A percentile compares a stretch with the other conserved stretches of the same genome.
Evolutionary conservation across 2,113 vertebrate genomes (phyloP).

Genomic region (Petaurus breviceps): DNA sequence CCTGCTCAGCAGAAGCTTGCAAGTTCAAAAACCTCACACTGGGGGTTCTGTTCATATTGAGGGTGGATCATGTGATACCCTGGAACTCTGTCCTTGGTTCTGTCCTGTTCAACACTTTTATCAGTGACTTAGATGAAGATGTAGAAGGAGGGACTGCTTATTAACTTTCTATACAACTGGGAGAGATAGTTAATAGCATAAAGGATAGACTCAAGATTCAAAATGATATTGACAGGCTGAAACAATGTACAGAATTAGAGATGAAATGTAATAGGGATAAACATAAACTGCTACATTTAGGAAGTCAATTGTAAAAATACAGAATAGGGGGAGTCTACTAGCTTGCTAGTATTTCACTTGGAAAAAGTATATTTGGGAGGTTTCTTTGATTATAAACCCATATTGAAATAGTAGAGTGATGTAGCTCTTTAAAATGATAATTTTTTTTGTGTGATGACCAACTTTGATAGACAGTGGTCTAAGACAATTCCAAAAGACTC

Average conservation of each 20-base stretch:
- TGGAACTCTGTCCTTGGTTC: constrained; percentile 4
- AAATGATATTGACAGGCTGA: constrained; percentile 27
- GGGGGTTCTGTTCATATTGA: neutral
- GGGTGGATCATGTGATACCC: neutral
- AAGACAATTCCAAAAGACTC: too few species aligned
- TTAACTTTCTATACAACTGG: neutral
- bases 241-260: neutral
- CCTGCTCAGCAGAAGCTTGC: constrained; percentile 12
- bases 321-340: neutral
- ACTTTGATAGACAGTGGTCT: too few species aligned
- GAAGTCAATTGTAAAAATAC: constrained; percentile 10
- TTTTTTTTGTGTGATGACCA: neutral
- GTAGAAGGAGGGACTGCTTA: neutral
- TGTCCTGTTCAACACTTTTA: neutral
- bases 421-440: constrained; percentile 13
- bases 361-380: neutral
- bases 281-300: constrained; percentile 10
- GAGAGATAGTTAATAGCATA: neutral
- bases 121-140: neutral
- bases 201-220: constrained; percentile 41
- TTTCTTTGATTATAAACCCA: neutral
- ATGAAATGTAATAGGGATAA: constrained; percentile 30
- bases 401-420: constrained; percentile 28
- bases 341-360: neutral
- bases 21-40: neutral